Conservation (phyloP, 2,113 vertebrate genomes). For the Nematolebias whitei region DNA sequence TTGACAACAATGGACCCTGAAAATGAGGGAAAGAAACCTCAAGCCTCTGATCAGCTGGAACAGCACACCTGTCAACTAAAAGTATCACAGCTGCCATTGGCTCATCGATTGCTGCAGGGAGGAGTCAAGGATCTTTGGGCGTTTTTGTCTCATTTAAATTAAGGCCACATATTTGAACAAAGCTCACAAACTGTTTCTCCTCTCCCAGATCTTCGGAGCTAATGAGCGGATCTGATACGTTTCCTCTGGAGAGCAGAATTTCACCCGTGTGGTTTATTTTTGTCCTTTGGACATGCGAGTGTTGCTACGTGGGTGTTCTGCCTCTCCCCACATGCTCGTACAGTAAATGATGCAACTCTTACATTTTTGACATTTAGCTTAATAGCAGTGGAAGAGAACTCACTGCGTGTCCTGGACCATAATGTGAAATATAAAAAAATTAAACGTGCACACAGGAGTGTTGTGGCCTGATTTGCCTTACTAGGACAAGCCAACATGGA, state of each 20-base stretch:
- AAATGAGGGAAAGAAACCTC: too few species aligned
- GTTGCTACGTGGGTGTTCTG: conserved; percentile 26
- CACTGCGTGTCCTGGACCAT: not conserved
- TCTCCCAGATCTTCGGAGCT: conserved; percentile 18
- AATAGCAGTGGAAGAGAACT: not conserved
- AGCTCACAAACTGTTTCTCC: not conserved
- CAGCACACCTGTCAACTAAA: conserved; percentile 34
- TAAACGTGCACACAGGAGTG: not conserved
- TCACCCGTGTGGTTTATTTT: not conserved
- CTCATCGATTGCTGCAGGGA: conserved; percentile 42
- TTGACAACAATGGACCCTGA: too few species aligned
- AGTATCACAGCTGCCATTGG: conserved; percentile 15
- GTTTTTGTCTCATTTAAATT: conserved; percentile 22
- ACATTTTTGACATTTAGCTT: conserved; percentile 32
- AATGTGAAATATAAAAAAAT: not conserved
- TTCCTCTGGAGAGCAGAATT: not conserved
- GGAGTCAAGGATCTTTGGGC: not conserved
- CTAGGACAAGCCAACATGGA: conserved; percentile 68
- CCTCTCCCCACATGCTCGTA: conserved; percentile 52
- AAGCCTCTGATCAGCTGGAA: not conserved
- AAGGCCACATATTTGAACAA: conserved; percentile 19
- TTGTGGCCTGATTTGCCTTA: conserved; percentile 66
- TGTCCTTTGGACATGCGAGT: not conserved
- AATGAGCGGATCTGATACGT: conserved; percentile 12
- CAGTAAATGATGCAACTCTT: conserved; percentile 38